Evolutionary conservation across 2,888 invertebrate species (phyloP), one percentile per base, ranked within the genome.

Genomic region (Drosophila ezoana): DNA sequence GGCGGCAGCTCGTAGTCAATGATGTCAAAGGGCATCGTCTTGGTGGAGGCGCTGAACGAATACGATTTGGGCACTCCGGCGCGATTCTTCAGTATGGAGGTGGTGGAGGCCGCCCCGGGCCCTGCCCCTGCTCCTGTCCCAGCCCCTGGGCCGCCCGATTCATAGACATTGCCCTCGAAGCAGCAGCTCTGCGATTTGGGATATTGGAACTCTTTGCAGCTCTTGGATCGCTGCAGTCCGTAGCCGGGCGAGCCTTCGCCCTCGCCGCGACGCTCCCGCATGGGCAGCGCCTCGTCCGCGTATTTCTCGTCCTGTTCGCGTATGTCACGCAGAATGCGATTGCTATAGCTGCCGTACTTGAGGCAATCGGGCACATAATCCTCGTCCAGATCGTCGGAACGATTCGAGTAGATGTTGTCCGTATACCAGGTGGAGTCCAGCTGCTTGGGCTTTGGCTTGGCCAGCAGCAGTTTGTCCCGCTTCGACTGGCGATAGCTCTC

Each of bases 371-470:
- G 92, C 60, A 91, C 86, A 58, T 91, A 92, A 51, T 92, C 92
- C 56, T 91, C 91, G 54, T 91, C 91, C 48, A 92, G 76, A 71
- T 92, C 92, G 53, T 92, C 92, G 4, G 92, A 92, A 48, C 91
- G 90, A 76, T 92, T 92, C 32, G 92, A 91, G 70, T 92, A 92
- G 14, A 92, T 92, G 70, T 92, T 92, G 76, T 92, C 92, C 54
- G 92, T 92, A 53, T 92, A 92, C 92, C 92, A 92, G 41, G 90
- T 90, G 58, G 92, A 90, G 66, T 92, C 91, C 14, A 92, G 79
- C 67, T 91, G 90, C 79, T 90, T 90, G 45, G 92, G 92, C 66
- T 90, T 88, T 10, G 91, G 92, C 72, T 91, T 92, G 52, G 90
- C 83, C 72, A 86, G 83, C 67, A 89, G 78, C 72, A 92, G 70